These are phyloP conservation scores for Eulemur rufifrons DNA, from an alignment of 2,113 vertebrate species.

Conservation along the genomic window DNA sequence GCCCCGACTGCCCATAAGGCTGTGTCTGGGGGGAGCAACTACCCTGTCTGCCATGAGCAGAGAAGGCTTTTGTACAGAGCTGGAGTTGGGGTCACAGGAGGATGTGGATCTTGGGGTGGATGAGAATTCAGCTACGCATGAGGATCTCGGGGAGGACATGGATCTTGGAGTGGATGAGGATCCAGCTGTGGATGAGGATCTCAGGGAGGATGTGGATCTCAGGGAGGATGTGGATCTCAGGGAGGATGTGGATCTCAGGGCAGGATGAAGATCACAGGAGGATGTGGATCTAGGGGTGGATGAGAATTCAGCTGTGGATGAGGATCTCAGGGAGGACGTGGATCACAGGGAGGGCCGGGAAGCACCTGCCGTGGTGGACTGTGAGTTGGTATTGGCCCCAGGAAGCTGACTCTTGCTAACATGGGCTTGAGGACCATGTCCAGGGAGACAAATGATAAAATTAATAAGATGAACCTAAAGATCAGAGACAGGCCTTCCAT, in stretches of 20 bases:
- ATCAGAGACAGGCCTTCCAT: too few species aligned
- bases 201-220: too few species aligned
- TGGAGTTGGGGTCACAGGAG: not conserved
- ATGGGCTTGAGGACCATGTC: too few species aligned
- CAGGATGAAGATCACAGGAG: fast-evolving
- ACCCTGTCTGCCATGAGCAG: fast-evolving
- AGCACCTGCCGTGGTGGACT: fast-evolving
- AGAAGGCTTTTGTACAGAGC: not conserved
- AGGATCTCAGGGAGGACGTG: fast-evolving
- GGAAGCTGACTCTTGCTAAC: not conserved
- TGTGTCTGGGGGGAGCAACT: not conserved
- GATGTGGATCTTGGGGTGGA: not conserved
- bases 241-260: not conserved
- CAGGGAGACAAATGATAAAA: not conserved
- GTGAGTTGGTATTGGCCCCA: not conserved
- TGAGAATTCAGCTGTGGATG: not conserved
- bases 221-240: too few species aligned
- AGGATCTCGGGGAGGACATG: not conserved
- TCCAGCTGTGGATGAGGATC: not conserved
- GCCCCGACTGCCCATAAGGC: not conserved
- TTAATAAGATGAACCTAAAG: not conserved
- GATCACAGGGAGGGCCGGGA: too few species aligned
- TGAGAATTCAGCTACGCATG: not conserved
- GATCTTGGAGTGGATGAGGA: not conserved
- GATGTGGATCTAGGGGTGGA: not conserved